phyloP scores from a whole-genome alignment of 2,888 invertebrate genomes.

The Spodoptera littoralis region DNA sequence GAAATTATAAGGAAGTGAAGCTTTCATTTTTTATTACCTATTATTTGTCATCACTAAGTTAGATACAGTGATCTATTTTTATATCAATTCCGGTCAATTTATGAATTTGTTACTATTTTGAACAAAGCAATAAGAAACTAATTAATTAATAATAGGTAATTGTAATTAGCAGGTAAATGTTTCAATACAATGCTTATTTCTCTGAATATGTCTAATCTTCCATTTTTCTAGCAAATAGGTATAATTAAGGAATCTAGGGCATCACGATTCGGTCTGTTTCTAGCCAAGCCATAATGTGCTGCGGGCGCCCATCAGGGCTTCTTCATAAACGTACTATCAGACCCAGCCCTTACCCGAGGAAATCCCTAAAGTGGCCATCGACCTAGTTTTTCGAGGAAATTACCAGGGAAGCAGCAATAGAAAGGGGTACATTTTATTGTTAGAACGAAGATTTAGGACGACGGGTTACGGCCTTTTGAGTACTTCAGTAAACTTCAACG shows the following conservation, averaged over 20 bases:
- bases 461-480: slow-evolving; percentile 42
- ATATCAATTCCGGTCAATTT: too few species aligned
- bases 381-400: slow-evolving; percentile 48
- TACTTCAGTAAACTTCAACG: slow-evolving; percentile 44
- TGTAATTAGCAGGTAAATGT: too few species aligned
- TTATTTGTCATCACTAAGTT: too few species aligned
- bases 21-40: not conserved
- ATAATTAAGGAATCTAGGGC: slow-evolving; percentile 3
- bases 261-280: not conserved
- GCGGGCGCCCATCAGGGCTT: slow-evolving; percentile 17
- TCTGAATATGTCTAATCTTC: too few species aligned
- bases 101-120: too few species aligned
- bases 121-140: too few species aligned
- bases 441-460: slow-evolving; percentile 42
- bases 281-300: slow-evolving; percentile 21
- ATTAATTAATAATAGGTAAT: too few species aligned
- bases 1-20: not conserved
- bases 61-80: too few species aligned
- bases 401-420: slow-evolving; percentile 38
- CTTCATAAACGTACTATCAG: slow-evolving; percentile 34
- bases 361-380: slow-evolving; percentile 40
- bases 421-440: slow-evolving; percentile 45
- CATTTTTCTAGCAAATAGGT: too few species aligned
- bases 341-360: slow-evolving; percentile 13
- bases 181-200: too few species aligned